Conservation (phyloP, 2,797 vertebrate species). For the Chiropotes sagulatus region DNA sequence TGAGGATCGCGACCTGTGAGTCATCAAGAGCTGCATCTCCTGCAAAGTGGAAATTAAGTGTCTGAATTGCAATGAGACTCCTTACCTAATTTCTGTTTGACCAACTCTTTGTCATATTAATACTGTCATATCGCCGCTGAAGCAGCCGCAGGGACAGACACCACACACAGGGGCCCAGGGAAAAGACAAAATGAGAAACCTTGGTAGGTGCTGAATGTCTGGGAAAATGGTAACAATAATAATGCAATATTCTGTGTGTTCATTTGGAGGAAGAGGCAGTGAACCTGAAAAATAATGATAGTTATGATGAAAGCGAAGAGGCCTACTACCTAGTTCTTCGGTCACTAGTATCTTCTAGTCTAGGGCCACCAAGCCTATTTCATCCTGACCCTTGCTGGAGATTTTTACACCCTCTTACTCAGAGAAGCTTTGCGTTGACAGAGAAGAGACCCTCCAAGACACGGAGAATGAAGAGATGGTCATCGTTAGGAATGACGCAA, state of each 20-base stretch:
- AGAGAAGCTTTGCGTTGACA: neutral
- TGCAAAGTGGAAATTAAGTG: constrained; percentile 39
- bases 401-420: neutral
- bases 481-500: neutral
- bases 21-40: constrained; percentile 42
- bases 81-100: constrained; percentile 44
- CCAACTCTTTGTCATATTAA: constrained; percentile 34
- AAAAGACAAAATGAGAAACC: neutral
- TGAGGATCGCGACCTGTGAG: constrained; percentile 37
- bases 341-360: neutral
- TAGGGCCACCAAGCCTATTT: neutral
- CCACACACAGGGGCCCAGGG: neutral
- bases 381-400: neutral
- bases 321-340: neutral
- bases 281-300: neutral
- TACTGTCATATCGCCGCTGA: neutral
- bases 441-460: neutral
- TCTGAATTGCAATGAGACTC: constrained; percentile 73
- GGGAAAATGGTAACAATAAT: neutral
- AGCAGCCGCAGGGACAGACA: neutral
- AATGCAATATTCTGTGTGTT: neutral
- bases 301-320: neutral
- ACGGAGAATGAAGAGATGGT: neutral
- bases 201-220: neutral
- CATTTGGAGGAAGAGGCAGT: neutral